phyloP scores from a whole-genome alignment of 2,113 vertebrate genomes.

The Garra rufa region DNA sequence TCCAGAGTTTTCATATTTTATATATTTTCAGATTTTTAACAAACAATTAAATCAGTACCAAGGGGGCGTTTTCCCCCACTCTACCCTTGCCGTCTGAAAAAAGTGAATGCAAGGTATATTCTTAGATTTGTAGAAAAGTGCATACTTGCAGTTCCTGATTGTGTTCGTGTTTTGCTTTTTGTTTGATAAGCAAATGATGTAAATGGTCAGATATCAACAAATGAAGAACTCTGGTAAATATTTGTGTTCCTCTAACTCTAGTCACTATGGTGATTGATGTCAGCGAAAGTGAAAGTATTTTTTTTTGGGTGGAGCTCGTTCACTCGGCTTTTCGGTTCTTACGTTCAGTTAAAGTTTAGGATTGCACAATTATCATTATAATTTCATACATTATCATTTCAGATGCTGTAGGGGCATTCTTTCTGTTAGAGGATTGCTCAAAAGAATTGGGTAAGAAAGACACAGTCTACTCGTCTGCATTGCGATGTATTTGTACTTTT shows the following conservation, averaged over 20 bases:
- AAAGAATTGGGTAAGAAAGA: background rate
- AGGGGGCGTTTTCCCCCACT: no score
- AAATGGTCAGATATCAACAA: background rate
- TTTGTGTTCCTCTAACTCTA: constrained; percentile 60
- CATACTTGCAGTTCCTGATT: no score
- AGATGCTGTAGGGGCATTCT: background rate
- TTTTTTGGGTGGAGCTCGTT: background rate
- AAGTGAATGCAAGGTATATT: background rate
- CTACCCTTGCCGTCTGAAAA: background rate
- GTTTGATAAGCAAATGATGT: background rate
- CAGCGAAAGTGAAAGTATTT: constrained; percentile 9
- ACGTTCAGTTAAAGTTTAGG: background rate
- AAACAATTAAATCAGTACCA: no score
- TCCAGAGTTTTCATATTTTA: no score
- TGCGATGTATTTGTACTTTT: no score
- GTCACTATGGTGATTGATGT: constrained; percentile 59
- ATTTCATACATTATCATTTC: background rate
- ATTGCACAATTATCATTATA: background rate
- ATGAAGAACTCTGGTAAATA: constrained; percentile 11
- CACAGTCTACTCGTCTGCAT: background rate
- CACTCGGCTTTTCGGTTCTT: background rate
- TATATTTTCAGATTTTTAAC: no score
- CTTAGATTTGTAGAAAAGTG: no score
- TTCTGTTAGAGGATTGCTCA: background rate
- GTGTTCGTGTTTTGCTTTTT: no score